Conservation (phyloP, 2,113 vertebrate species). For the Albula goreensis region DNA sequence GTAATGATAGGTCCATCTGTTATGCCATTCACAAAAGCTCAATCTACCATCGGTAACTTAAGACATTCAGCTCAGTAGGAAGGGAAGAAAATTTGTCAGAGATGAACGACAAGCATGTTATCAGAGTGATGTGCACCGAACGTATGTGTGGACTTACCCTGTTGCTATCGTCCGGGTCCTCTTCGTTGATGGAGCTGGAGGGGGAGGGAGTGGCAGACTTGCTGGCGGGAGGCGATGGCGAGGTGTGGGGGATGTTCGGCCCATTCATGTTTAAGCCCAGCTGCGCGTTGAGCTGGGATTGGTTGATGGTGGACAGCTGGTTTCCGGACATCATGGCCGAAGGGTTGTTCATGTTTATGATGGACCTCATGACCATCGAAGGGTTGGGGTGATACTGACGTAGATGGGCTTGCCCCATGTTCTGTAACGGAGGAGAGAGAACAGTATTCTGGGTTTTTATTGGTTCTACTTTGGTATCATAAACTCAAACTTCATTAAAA, state of each 20-base stretch:
- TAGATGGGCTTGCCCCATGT: conserved; percentile 78
- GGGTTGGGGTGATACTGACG: conserved; percentile 87
- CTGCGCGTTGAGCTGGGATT: conserved; percentile 92
- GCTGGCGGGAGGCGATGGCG: conserved; percentile 94
- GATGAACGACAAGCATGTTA: neutral
- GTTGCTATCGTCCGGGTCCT: conserved; percentile 88
- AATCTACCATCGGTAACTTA: too few species aligned
- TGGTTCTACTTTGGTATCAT: neutral
- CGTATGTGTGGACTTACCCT: conserved; percentile 69
- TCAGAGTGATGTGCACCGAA: neutral
- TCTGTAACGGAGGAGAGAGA: conserved; percentile 62
- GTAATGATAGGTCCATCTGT: too few species aligned
- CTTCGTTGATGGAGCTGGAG: conserved; percentile 97
- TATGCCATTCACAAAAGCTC: too few species aligned
- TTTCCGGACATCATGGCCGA: conserved; percentile 84
- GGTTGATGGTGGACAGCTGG: conserved; percentile 96
- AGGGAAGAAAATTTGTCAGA: too few species aligned
- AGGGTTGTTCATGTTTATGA: conserved; percentile 88
- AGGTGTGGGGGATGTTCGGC: conserved; percentile 85
- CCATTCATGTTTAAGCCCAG: conserved; percentile 88
- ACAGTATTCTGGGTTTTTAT: neutral
- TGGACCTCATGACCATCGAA: conserved; percentile 92
- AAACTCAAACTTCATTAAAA: too few species aligned
- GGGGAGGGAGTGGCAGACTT: conserved; percentile 97
- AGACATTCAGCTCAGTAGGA: too few species aligned